Evolutionary conservation across 2,113 vertebrate genomes (phyloP), one percentile per base, ranked within the genome.

Genomic region (Salvelinus alpinus): DNA sequence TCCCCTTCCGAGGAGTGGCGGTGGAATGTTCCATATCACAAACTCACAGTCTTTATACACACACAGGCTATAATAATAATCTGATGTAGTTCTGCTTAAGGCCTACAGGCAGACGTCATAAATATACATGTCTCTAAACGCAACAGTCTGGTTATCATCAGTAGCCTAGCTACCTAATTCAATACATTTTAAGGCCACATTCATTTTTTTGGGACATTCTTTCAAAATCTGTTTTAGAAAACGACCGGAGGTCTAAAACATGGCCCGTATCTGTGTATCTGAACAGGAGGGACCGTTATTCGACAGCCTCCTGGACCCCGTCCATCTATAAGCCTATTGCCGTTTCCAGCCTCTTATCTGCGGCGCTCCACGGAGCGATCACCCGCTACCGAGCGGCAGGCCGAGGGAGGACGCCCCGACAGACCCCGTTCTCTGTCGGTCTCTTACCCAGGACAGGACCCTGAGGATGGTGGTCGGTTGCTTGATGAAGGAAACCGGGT

Each of bases 401-500:
- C 80, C 72, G 78, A 75, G 78, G 76, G 74, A 78, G 74, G 51
- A 7, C n/a, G 66, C 60, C 75, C 59, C 27, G 29, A 47, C 51
- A 69, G 76, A 75, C n/a, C 0, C 24, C 8, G 38, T 38, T 8
- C 1, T 38, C 34, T 38, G 24, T 51, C 48, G n/a, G 48, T 13
- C 70, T 86, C 96, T 97, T 91, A 98, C 97, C 97, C 96, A 98
- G 75, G 95, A 91, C 34, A 94, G 83, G 73, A 94, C 88, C 88
- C 96, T 91, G 44, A 99, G 93, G 74, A n/a, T 92, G 90, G 96
- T 98, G n/a, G 96, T 95, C 31, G 96, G 97, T 83, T 96, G 95
- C 79, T 93, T 94, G 22, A 93, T 89, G 84, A 98, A 98, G 78
- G 95, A 88, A 66, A 97, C n/a, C 38, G 95, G 96, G 90, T 97